Evolutionary conservation across 2,888 invertebrate genomes (phyloP).

Genomic region (Odontocerum albicorne): DNA sequence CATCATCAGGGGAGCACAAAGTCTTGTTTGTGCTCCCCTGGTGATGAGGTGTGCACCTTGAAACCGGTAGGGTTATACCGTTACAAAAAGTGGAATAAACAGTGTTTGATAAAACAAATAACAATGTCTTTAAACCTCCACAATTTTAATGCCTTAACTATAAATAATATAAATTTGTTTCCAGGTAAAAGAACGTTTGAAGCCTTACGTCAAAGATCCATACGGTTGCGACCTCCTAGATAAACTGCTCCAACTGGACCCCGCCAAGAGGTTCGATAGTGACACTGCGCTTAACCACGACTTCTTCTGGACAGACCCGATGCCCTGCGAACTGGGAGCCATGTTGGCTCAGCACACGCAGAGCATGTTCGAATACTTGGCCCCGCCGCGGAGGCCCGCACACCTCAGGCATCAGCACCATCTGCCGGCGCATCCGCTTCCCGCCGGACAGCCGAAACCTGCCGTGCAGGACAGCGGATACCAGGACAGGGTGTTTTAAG

Average conservation of each 20-base stretch:
- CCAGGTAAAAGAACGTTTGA: constrained; percentile 76
- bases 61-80: too few relatives aligned
- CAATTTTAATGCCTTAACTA: too few relatives aligned
- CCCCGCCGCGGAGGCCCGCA: constrained; percentile 71
- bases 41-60: too few relatives aligned
- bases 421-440: constrained; percentile 48
- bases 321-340: constrained; percentile 88
- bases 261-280: constrained; percentile 81
- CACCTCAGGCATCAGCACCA: constrained; percentile 72
- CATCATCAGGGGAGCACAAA: too few relatives aligned
- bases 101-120: too few relatives aligned
- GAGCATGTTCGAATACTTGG: constrained; percentile 94
- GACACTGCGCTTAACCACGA: constrained; percentile 95
- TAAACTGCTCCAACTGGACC: constrained; percentile 88
- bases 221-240: constrained; percentile 93
- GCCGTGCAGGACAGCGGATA: constrained; percentile 75
- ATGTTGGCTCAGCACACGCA: constrained; percentile 90
- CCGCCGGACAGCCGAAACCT: constrained; percentile 50
- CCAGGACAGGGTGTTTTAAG: constrained; percentile 81
- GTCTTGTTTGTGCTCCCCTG: too few relatives aligned
- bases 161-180: too few relatives aligned
- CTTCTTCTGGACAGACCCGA: constrained; percentile 98
- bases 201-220: constrained; percentile 88
- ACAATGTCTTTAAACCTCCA: too few relatives aligned
- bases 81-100: too few relatives aligned